Percentiles rank a stretch among this genome's conserved stretches.
These are phyloP conservation scores for Apogon talboti DNA, from an alignment of 2,797 vertebrate species.

Conservation along the genomic window DNA sequence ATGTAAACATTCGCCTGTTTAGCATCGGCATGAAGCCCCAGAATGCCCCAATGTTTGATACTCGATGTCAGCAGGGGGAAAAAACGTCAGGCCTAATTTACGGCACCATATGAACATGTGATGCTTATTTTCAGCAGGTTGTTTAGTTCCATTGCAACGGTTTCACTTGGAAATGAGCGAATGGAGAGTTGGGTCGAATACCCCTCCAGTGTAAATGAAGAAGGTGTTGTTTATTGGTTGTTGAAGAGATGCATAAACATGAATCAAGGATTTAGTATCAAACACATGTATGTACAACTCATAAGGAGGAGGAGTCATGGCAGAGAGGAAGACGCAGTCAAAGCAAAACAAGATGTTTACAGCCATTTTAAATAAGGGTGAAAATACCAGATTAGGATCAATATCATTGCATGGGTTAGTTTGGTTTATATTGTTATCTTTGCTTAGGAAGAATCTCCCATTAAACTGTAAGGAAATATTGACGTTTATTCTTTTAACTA, in stretches of 20 bases:
- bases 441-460: too few relatives aligned
- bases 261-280: constrained; percentile 12
- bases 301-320: too few relatives aligned
- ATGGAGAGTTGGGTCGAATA: constrained; percentile 12
- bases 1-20: constrained; percentile 60
- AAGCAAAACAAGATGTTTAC: too few relatives aligned
- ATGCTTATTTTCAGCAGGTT: constrained; percentile 50
- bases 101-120: constrained; percentile 34
- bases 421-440: too few relatives aligned
- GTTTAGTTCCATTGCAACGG: constrained; percentile 40
- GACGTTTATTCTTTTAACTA: too few relatives aligned
- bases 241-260: constrained; percentile 19
- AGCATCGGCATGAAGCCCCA: constrained; percentile 43
- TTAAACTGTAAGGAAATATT: too few relatives aligned
- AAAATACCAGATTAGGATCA: too few relatives aligned
- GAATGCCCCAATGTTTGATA: constrained; percentile 34
- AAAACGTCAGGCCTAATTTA: constrained; percentile 54
- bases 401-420: too few relatives aligned
- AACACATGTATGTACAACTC: too few relatives aligned
- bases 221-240: constrained; percentile 21
- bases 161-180: constrained; percentile 42
- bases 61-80: constrained; percentile 26
- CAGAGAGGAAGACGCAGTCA: too few relatives aligned
- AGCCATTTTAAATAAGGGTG: too few relatives aligned
- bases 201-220: constrained; percentile 1